A percentile compares a stretch with the other conserved stretches of the same genome.
Conservation (phyloP, 2,797 vertebrate species). For the Acanthiza pusilla region DNA sequence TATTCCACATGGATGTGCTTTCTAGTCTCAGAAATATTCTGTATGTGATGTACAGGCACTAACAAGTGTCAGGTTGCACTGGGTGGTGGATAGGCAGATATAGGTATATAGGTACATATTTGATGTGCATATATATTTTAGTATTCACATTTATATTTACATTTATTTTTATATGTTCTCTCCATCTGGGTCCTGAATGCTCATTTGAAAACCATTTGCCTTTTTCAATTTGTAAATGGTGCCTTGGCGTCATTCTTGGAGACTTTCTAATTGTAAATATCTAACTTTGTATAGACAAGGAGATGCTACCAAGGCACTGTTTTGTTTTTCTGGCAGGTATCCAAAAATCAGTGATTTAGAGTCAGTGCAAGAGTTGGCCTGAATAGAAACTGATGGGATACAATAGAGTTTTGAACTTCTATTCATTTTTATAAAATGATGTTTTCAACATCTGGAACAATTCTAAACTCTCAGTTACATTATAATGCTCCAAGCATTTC, state of each 20-base stretch:
- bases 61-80: neutral
- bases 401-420: constrained; percentile 3
- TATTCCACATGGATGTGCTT: neutral
- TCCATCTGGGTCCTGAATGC: neutral
- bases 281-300: neutral
- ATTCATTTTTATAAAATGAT: constrained; percentile 3
- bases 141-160: neutral
- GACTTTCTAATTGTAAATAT: neutral
- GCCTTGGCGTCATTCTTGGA: neutral
- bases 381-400: neutral
- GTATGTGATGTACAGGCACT: neutral
- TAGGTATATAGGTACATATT: neutral
- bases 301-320: neutral
- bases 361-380: neutral
- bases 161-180: neutral
- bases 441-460: constrained; percentile 52
- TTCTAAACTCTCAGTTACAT: constrained; percentile 17
- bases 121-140: neutral
- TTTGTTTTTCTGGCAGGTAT: neutral
- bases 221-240: neutral
- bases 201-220: neutral
- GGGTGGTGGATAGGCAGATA: neutral
- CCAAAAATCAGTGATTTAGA: constrained; percentile 22
- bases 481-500: constrained; percentile 18
- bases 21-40: neutral